Conservation (phyloP, 2,113 vertebrate species). For the Petromus typicus region DNA sequence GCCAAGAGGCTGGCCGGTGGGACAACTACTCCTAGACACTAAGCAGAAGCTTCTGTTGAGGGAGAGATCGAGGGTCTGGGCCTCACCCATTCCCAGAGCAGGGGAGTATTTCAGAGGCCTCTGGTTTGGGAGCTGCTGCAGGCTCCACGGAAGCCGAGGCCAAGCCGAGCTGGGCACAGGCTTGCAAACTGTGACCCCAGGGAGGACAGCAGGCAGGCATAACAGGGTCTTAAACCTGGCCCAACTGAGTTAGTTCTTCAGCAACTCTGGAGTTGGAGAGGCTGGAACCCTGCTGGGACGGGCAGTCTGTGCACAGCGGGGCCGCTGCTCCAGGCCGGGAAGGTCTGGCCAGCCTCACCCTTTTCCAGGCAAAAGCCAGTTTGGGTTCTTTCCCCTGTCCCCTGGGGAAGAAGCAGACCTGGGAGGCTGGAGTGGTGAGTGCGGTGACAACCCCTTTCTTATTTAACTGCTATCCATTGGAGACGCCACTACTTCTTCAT, state of each 20-base stretch:
- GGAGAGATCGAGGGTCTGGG: conserved; percentile 31
- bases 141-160: not conserved
- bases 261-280: conserved; percentile 6
- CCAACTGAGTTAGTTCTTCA: conserved; percentile 3
- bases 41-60: not conserved
- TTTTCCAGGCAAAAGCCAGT: not conserved
- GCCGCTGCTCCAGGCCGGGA: not conserved
- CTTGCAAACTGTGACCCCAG: conserved; percentile 38
- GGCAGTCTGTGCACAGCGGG: not conserved
- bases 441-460: conserved; percentile 14
- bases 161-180: conserved; percentile 49
- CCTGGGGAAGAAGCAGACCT: not conserved
- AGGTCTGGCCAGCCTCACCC: not conserved
- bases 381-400: not conserved
- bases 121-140: not conserved
- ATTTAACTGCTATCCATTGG: conserved; percentile 80
- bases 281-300: not conserved
- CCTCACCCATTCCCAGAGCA: not conserved
- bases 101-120: not conserved
- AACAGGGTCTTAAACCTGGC: not conserved
- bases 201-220: not conserved
- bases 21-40: not conserved
- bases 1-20: conserved; percentile 13
- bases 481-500: conserved; percentile 73
- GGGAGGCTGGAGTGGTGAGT: not conserved